These are phyloP conservation scores for Isoperla grammatica DNA, from an alignment of 2,888 invertebrate species.

Conservation along the genomic window DNA sequence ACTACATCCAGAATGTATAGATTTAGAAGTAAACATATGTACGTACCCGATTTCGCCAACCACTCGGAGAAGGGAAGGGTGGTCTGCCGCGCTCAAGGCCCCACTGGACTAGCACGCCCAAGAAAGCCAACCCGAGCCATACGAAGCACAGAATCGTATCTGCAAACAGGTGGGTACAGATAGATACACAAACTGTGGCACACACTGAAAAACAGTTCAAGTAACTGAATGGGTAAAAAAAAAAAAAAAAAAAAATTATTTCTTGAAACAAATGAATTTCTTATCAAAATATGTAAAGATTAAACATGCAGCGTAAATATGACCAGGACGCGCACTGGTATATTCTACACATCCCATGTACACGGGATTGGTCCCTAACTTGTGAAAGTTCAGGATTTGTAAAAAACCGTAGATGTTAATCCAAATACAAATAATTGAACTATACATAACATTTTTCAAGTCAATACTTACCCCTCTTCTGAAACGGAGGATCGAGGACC, in stretches of 20 bases:
- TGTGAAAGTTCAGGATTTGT: too few species aligned
- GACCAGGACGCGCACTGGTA: too few species aligned
- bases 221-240: too few species aligned
- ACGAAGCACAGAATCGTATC: conserved; percentile 51
- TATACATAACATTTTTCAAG: conserved; percentile 1
- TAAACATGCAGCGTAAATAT: background rate
- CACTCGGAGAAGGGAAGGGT: conserved; percentile 55
- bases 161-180: conserved; percentile 47
- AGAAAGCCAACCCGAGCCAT: conserved; percentile 51
- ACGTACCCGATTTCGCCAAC: conserved; percentile 22
- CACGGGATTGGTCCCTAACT: background rate
- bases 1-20: too few species aligned
- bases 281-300: too few species aligned
- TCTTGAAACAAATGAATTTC: too few species aligned
- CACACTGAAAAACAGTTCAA: too few species aligned
- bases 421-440: too few species aligned
- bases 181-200: too few species aligned
- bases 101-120: conserved; percentile 53
- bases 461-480: conserved; percentile 50
- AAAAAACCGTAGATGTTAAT: too few species aligned
- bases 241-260: too few species aligned
- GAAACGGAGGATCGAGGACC: conserved; percentile 54
- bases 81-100: conserved; percentile 52
- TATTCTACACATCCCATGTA: background rate
- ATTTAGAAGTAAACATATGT: too few species aligned